Conservation (phyloP, 2,797 vertebrate species). For the Pangasius mekongensis region DNA sequence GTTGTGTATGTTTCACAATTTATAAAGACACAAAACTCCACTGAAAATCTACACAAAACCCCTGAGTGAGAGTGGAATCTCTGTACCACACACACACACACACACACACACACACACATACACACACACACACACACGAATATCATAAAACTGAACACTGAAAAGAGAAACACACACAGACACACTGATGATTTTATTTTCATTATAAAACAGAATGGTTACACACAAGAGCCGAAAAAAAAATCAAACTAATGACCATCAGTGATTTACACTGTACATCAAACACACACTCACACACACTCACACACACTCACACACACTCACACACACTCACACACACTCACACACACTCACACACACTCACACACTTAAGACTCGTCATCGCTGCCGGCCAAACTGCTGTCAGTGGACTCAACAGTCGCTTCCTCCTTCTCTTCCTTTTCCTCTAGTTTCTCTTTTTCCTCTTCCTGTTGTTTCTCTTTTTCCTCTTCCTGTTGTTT, state of each 20-base stretch:
- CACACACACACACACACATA: neutral
- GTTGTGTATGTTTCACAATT: neutral
- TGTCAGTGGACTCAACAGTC: constrained; percentile 83
- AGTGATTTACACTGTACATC: neutral
- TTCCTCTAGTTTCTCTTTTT: constrained; percentile 60
- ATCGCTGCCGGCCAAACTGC: constrained; percentile 89
- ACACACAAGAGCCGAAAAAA: neutral
- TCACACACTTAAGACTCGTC: constrained; percentile 71
- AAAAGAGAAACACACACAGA: neutral
- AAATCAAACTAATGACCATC: neutral
- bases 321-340: neutral
- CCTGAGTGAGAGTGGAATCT: neutral
- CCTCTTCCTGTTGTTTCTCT: constrained; percentile 59
- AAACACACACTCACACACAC: neutral
- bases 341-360: neutral
- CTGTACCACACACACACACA: too few relatives aligned
- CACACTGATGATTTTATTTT: constrained; percentile 4
- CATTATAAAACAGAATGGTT: constrained; percentile 6
- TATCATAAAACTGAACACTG: neutral
- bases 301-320: neutral
- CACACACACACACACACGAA: neutral
- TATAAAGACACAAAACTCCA: neutral
- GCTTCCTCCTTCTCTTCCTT: constrained; percentile 60
- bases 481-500: constrained; percentile 62
- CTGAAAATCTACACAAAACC: neutral